Evolutionary conservation across 37 sponge, comb jelly and placozoan species (phyloP).

Genomic region (Ephydatia muelleri): DNA sequence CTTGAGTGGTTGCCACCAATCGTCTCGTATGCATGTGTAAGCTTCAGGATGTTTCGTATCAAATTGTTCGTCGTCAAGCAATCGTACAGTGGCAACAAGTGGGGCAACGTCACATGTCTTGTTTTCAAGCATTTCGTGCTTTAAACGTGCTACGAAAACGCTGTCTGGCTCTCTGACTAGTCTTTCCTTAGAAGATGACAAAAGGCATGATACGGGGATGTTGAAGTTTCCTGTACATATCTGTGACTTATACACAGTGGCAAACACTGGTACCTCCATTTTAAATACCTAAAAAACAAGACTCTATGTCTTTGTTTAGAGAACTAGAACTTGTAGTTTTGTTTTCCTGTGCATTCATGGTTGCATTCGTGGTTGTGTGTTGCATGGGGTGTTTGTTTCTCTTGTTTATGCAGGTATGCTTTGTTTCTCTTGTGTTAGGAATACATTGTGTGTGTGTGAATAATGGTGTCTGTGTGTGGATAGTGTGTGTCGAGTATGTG

Average conservation of each 20-base stretch:
- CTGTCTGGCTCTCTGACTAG: not conserved
- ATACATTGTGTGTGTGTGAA: no score
- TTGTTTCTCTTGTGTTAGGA: no score
- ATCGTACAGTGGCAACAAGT: not conserved
- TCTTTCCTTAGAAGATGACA: not conserved
- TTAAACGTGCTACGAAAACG: not conserved
- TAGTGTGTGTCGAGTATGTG: no score
- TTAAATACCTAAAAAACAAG: not conserved
- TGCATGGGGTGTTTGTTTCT: no score
- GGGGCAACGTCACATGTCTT: conserved; percentile 36
- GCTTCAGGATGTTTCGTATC: conserved; percentile 26
- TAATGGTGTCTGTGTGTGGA: no score
- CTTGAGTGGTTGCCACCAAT: conserved; percentile 43
- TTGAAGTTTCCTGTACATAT: not conserved
- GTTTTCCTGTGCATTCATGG: not conserved
- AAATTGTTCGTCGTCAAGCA: conserved; percentile 10
- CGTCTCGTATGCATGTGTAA: conserved; percentile 27
- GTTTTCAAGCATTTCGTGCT: not conserved
- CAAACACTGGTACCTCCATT: not conserved
- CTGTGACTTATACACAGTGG: not conserved
- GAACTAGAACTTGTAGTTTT: not conserved
- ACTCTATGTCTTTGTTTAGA: not conserved
- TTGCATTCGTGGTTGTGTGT: no score
- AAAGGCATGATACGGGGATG: not conserved
- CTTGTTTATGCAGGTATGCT: no score